Evolutionary conservation across 2,113 vertebrate genomes (phyloP), one percentile per base, ranked within the genome.

Genomic region (Gymnorhina tibicen): DNA sequence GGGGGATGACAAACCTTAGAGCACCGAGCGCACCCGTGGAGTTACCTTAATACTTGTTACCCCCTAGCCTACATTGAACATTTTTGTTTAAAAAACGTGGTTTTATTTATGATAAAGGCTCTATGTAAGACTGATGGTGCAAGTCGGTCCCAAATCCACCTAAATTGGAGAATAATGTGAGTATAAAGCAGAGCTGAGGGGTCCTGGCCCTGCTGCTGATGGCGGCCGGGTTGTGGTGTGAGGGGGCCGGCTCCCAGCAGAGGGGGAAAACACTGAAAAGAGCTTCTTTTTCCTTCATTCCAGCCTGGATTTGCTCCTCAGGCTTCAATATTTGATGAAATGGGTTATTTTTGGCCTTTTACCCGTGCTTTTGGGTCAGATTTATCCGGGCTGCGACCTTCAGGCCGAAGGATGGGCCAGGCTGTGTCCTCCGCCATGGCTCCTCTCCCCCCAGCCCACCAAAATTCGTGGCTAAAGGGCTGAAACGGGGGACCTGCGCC

Each of bases 21-120:
- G 16, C 20, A 35, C 14, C 0, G 0, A 56, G 59, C 0, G 0
- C 13, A 33, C 35, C 39, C n/a, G 1, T 2, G 6, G 28, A 32
- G 11, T 32, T 35, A 7, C 11, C 4, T 78, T 16, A 47, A 16
- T 7, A 1, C 35, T 56, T 18, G 11, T 49, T n/a, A 47, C 32
- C 28, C 28, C 21, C 4, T 1, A 24, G 28, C 16, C 44, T 41
- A 50, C 9, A 9, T 13, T 0, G 2, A n/a, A 39, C 20, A 0
- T 4, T 46, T 16, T 7, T 42, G 21, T 11, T 42, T 35, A 30
- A 6, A 20, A 50, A 11, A 0, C 2, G 0, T 23, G 24, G 1
- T 52, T 91, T 44, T n/a, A 26, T 52, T 68, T 16, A 23, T 1
- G 1, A 17, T 22, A 41, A 49, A 37, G 26, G 5, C 13, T 66